Conservation (phyloP, 2,113 vertebrate genomes). For the Oophaga pumilio region DNA sequence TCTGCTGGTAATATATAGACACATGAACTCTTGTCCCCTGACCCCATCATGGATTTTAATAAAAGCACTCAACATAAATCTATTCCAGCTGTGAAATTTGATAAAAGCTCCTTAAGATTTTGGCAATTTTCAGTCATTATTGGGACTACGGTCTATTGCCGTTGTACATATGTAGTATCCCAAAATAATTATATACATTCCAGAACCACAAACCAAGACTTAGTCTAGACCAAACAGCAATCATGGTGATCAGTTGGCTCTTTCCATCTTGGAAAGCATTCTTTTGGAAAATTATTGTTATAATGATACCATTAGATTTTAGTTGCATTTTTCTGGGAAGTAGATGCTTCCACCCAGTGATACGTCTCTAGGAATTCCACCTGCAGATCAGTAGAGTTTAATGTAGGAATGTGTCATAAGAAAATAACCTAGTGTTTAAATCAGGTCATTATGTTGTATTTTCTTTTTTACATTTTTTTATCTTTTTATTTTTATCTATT, state of each 20-base stretch:
- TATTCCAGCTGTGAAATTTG: constrained; percentile 9
- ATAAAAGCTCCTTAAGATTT: constrained; percentile 22
- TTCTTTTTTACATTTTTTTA: too few relatives aligned
- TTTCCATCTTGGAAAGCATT: neutral
- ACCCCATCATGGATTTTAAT: constrained; percentile 45
- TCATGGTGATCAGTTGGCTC: neutral
- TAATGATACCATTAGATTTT: too few relatives aligned
- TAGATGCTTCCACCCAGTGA: too few relatives aligned
- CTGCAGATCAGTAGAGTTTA: too few relatives aligned
- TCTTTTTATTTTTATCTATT: too few relatives aligned
- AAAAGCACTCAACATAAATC: neutral
- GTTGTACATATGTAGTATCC: constrained; percentile 3
- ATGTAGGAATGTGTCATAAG: too few relatives aligned
- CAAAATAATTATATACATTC: neutral
- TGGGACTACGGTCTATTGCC: neutral
- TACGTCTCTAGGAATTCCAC: too few relatives aligned
- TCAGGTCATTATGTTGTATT: too few relatives aligned
- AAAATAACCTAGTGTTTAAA: too few relatives aligned
- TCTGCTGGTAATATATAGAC: neutral
- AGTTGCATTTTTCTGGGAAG: too few relatives aligned
- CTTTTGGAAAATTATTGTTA: neutral
- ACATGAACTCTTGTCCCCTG: neutral
- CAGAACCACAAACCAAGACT: constrained; percentile 7
- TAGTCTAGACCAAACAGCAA: neutral
- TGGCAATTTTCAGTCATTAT: neutral